Evolutionary conservation across 1,140 invertebrate species (phyloP).

Genomic region (Melanaphis sacchari): DNA sequence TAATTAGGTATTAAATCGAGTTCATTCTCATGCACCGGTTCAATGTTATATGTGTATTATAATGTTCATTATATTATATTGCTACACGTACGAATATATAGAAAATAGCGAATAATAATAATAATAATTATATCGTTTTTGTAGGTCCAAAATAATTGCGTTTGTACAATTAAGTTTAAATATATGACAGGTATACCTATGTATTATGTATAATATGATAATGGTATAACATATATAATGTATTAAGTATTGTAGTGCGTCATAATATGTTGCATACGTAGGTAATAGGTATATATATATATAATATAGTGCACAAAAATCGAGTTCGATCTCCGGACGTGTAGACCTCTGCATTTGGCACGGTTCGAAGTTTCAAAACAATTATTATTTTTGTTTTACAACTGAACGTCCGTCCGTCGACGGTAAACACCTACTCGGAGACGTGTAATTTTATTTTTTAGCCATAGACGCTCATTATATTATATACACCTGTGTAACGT

Average conservation of each 20-base stretch:
- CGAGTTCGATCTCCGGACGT: background rate
- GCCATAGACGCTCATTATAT: background rate
- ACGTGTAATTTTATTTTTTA: constrained; percentile 14
- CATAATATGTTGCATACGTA: too few relatives aligned
- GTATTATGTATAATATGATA: too few relatives aligned
- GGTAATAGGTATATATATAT: too few relatives aligned
- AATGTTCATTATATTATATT: background rate
- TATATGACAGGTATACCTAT: background rate
- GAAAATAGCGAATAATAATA: background rate
- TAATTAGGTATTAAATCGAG: background rate
- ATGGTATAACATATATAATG: background rate
- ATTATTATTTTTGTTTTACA: constrained; percentile 8
- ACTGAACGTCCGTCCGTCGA: background rate
- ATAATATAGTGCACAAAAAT: background rate
- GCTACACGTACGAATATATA: background rate
- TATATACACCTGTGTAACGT: background rate
- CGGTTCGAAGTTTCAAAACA: background rate
- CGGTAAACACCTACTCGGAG: constrained; percentile 3
- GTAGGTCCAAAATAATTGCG: background rate
- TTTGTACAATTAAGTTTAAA: background rate
- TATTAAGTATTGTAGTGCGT: too few relatives aligned
- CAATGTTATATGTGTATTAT: background rate
- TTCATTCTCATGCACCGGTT: background rate
- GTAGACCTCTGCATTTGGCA: background rate
- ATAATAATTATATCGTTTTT: background rate